Percentiles rank a stretch among this genome's conserved stretches.
Evolutionary conservation across 2,113 vertebrate genomes (phyloP).

Genomic region (Loxodonta africana): DNA sequence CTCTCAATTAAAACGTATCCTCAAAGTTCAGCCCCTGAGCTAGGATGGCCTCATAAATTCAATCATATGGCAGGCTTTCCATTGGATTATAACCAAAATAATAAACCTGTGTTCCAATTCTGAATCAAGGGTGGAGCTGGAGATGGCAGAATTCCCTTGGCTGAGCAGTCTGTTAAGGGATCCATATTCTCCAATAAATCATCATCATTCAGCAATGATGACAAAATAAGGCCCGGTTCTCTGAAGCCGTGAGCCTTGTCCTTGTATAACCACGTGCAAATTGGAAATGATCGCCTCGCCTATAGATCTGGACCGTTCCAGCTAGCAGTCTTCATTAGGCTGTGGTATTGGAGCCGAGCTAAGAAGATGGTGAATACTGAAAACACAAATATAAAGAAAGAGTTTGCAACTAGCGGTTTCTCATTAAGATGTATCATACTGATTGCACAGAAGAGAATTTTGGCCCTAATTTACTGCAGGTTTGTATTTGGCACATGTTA

Average conservation of each 20-base stretch:
- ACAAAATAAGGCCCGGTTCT: slow-evolving; percentile 70
- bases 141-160: neutral
- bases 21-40: neutral
- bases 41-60: neutral
- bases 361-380: slow-evolving; percentile 18
- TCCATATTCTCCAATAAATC: slow-evolving; percentile 59
- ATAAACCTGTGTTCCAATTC: slow-evolving; percentile 6
- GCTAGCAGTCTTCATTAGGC: neutral
- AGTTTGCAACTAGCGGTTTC: slow-evolving; percentile 84
- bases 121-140: neutral
- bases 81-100: neutral
- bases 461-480: slow-evolving; percentile 89
- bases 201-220: slow-evolving; percentile 59
- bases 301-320: neutral
- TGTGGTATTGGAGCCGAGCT: neutral
- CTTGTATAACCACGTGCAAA: slow-evolving; percentile 33
- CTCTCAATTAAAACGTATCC: neutral
- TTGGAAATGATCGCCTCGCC: slow-evolving; percentile 57
- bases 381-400: slow-evolving; percentile 63
- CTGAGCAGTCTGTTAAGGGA: slow-evolving; percentile 23
- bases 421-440: slow-evolving; percentile 75
- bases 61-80: neutral
- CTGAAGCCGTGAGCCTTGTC: slow-evolving; percentile 50
- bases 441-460: slow-evolving; percentile 76
- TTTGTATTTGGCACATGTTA: slow-evolving; percentile 90